These are phyloP conservation scores for Cydia amplana DNA, from an alignment of 1,140 invertebrate species.

Conservation along the genomic window DNA sequence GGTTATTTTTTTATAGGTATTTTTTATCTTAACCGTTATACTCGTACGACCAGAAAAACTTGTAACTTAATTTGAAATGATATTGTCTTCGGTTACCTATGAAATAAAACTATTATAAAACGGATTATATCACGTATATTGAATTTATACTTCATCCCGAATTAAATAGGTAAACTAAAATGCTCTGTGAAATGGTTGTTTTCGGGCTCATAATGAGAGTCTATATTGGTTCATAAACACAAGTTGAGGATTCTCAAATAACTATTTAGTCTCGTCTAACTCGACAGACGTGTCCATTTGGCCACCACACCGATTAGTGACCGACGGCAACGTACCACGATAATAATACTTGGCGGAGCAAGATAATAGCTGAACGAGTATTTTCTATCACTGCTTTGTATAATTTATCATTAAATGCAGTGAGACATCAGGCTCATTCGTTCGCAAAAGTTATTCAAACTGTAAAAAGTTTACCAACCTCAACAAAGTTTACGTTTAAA, in stretches of 20 bases:
- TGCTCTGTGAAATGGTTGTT: not conserved
- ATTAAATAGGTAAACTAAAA: too few relatives aligned
- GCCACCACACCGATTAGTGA: conserved; percentile 6
- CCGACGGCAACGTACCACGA: not conserved
- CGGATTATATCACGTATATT: too few relatives aligned
- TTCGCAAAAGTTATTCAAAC: not conserved
- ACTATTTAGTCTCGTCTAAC: conserved; percentile 17
- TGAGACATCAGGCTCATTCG: not conserved
- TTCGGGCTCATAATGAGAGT: not conserved
- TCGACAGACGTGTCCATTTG: conserved; percentile 7
- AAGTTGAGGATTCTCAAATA: conserved; percentile 13
- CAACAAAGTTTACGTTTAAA: not conserved
- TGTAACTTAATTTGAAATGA: too few relatives aligned
- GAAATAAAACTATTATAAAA: too few relatives aligned
- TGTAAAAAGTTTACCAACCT: not conserved
- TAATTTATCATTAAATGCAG: too few relatives aligned
- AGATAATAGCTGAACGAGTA: not conserved
- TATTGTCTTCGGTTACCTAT: too few relatives aligned
- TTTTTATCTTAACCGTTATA: too few relatives aligned
- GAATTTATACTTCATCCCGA: too few relatives aligned
- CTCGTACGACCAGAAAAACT: too few relatives aligned
- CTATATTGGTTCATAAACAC: conserved; percentile 4
- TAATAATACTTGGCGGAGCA: not conserved
- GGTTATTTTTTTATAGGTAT: too few relatives aligned
- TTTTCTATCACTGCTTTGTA: not conserved